Evolutionary conservation across 2,113 vertebrate genomes (phyloP).

Genomic region (Pelvicachromis taeniatus): DNA sequence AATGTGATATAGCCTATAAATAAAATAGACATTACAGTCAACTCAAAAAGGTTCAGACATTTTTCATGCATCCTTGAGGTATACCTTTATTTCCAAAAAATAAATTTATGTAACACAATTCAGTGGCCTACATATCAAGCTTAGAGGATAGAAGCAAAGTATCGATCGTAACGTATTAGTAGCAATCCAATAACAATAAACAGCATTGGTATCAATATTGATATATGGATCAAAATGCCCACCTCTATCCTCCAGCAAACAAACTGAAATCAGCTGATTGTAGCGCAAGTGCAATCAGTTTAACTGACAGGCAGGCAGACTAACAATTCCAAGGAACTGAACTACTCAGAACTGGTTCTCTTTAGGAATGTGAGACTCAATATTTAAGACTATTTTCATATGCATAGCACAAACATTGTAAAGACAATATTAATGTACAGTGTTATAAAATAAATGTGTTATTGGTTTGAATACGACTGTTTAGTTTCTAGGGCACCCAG

Average conservation of each 20-base stretch:
- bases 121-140: not conserved
- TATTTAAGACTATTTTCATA: not conserved
- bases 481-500: not conserved
- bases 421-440: not conserved
- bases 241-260: too few species aligned
- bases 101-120: not conserved
- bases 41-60: not conserved
- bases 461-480: not conserved
- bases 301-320: not conserved
- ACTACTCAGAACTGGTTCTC: not conserved
- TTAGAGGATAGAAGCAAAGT: too few species aligned
- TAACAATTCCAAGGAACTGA: too few species aligned
- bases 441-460: not conserved
- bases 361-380: not conserved
- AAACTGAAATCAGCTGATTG: not conserved
- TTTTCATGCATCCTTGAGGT: not conserved
- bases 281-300: not conserved
- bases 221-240: too few species aligned
- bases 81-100: not conserved
- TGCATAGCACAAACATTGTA: not conserved
- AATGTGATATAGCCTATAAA: not conserved
- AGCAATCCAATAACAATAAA: too few species aligned
- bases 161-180: too few species aligned
- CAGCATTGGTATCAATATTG: too few species aligned
- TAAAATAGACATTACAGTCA: not conserved